Evolutionary conservation across 2,888 invertebrate species (phyloP), one percentile per base, ranked within the genome.

Genomic region (Tetranychus piercei): DNA sequence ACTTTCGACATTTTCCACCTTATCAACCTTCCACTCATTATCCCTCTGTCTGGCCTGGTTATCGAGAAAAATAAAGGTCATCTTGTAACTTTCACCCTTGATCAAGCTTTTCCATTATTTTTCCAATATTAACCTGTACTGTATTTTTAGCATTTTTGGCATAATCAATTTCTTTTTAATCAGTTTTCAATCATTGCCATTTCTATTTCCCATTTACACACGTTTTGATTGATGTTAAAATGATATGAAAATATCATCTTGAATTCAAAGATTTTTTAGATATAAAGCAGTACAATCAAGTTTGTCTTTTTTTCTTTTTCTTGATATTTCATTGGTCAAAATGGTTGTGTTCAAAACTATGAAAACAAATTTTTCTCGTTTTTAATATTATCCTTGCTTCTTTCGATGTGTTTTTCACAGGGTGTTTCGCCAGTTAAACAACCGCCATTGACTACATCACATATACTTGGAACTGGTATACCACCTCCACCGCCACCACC

Each of bases 401-500:
- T 55, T 55, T 15, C 55, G 2, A 55, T 55, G 55, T 55, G 55
- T 55, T 15, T 55, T 9, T 55, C 15, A 15, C 55, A 55, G 55
- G 15, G 9, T 55, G 15, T 7, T 55, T 55, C 55, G 15, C 55
- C 55, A 55, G 15, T 55, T 15, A 55, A 55, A 55, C 55, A 55
- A 55, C 5, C 34, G 0, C 34, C 34, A 34, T 55, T 55, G 7
- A 3, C 9, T 15, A 6, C 55, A 15, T 55, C 55, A 15, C 11
- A 15, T 55, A 55, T 15, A 34, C 5, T 5, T 55, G 11, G 55
- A 55, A 15, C 55, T 15, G 55, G 11, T 55, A 55, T 55, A 15
- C 55, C 55, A 2, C 69, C 69, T 7, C 20, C 69, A 5, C 69
- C 69, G 1, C 69, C 69, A 45, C 82, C 82, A 85, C 88, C n/a